Base-by-base conservation (phyloP, 2,888 invertebrate species). In the Folsomia manolachei region DNA sequence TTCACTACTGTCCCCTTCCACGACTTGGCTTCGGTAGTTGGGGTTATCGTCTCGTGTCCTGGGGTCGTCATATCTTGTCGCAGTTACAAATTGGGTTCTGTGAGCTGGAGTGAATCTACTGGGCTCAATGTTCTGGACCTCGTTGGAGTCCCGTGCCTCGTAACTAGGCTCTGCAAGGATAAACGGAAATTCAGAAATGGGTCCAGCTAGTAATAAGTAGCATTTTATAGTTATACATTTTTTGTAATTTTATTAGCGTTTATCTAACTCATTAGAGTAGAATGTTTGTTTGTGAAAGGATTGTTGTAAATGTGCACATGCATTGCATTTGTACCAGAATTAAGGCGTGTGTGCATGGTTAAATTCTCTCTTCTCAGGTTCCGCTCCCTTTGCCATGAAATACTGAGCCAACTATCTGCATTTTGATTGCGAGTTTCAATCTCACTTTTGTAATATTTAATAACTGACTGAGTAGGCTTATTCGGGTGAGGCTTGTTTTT, bases 311-410 rank as follows among this genome's bases (percentile, higher is more conserved):
- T n/a, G n/a, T n/a, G n/a, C n/a, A n/a, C n/a, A n/a, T n/a, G n/a
- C n/a, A n/a, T n/a, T n/a, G n/a, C n/a, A n/a, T n/a, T n/a, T n/a
- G n/a, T n/a, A n/a, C n/a, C n/a, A n/a, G n/a, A n/a, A n/a, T n/a
- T n/a, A n/a, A n/a, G n/a, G n/a, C n/a, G n/a, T n/a, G n/a, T n/a
- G n/a, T n/a, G n/a, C n/a, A n/a, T n/a, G n/a, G n/a, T n/a, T n/a
- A n/a, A n/a, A n/a, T n/a, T n/a, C n/a, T n/a, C n/a, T n/a, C n/a
- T n/a, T n/a, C n/a, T n/a, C n/a, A 14, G 76, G 78, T 78, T 79
- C 78, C 77, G 79, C 79, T 79, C 79, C 76, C 79, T 78, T 79
- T 79, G 67, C 68, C 71, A 61, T 21, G 11, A 69, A 62, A 27
- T 1, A 23, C 67, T 74, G 72, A n/a, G n/a, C 61, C 71, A 73